Conservation (phyloP, 2,113 vertebrate genomes). For the Maccullochella peelii region DNA sequence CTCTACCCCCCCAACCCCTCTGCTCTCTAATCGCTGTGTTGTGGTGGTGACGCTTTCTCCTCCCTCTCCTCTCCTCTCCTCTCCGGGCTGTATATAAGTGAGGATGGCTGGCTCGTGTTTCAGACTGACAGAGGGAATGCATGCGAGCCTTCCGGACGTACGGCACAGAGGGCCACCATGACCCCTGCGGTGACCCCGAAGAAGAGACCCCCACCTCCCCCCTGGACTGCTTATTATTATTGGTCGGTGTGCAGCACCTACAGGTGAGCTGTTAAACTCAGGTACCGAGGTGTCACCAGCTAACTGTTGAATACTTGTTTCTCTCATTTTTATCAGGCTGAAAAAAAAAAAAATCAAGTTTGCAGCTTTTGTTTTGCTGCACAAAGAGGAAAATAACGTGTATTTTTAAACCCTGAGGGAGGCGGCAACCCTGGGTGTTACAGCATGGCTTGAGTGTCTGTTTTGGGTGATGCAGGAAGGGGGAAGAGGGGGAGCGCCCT, state of each 20-base stretch:
- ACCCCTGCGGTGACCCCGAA: slow-evolving; percentile 44
- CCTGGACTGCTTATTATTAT: not conserved
- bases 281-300: not conserved
- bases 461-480: slow-evolving; percentile 53
- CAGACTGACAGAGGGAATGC: slow-evolving; percentile 68
- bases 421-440: slow-evolving; percentile 25
- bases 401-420: slow-evolving; percentile 51
- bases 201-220: slow-evolving; percentile 15
- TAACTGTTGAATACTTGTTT: not conserved
- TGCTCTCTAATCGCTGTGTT: slow-evolving; percentile 79
- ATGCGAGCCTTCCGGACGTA: slow-evolving; percentile 38
- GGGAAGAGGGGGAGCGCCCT: slow-evolving; percentile 1
- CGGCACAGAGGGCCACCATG: slow-evolving; percentile 50
- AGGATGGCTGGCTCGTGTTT: slow-evolving; percentile 60
- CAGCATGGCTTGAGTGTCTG: slow-evolving; percentile 32
- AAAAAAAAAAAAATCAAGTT: not conserved
- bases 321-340: not conserved
- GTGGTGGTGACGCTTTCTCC: slow-evolving; percentile 76
- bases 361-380: slow-evolving; percentile 31
- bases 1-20: slow-evolving; percentile 35
- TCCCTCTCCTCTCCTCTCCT: slow-evolving; percentile 33
- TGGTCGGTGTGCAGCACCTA: slow-evolving; percentile 36
- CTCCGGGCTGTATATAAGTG: slow-evolving; percentile 74
- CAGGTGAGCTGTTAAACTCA: slow-evolving; percentile 60
- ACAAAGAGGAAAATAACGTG: slow-evolving; percentile 13